Evolutionary conservation across 2,888 invertebrate genomes (phyloP), one percentile per base, ranked within the genome.

Genomic region (Phaedon cochleariae): DNA sequence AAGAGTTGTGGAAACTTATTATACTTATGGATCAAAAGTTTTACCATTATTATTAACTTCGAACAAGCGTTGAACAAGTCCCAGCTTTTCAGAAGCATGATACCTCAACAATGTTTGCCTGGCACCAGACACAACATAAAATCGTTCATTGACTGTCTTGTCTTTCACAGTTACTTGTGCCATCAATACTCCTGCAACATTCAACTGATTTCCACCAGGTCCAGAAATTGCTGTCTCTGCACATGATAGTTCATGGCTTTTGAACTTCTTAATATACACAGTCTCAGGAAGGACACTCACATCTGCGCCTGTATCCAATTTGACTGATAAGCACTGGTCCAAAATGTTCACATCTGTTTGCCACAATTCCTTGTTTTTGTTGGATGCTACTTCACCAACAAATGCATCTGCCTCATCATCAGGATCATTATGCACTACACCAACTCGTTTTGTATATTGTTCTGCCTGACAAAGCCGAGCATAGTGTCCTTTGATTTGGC

Each of bases 1-100:
- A 98, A 98, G 22, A 61, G 18, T 29, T 49, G 15, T 15, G 54
- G 21, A 55, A 61, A 45, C 18, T 59, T 60, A 17, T 34, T 48
- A 15, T 46, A 10, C n/a, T n/a, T n/a, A n/a, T 18, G 59, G 59
- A 64, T 64, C 45, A 54, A 55, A 55, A 2, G 26, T 10, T n/a
- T 60, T 41, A 12, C 29, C 29, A 46, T 45, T n/a, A 31, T 45
- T 31, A 17, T 20, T 17, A 6, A 62, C 29, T 55, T 62, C 37
- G 21, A 62, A 62, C 37, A 62, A 26, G 22, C 46, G 41, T 48
- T 55, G n/a, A 7, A 62, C 55, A 15, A 62, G 41, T 15, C 62
- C 62, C 45, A 57, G 31, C 21, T 57, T 55, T 21, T 62, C 62
- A 22, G 62, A 62, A 21, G 55, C 55, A 46, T 54, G 17, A n/a